Evolutionary conservation across 2,113 vertebrate species (phyloP).

Genomic region (Neolamprologus sp.): DNA sequence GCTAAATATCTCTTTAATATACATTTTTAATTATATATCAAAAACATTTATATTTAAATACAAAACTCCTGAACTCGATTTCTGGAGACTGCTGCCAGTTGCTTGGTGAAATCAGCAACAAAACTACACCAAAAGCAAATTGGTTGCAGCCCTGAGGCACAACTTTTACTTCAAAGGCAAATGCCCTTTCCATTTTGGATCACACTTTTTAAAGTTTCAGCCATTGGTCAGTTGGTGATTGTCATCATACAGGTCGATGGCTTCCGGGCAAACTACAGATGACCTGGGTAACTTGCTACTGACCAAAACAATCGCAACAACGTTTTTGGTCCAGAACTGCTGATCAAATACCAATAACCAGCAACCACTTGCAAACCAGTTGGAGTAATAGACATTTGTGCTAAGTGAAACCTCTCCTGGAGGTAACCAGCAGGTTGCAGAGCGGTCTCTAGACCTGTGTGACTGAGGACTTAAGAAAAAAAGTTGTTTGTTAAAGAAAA

Average conservation of each 20-base stretch:
- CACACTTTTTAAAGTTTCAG: not conserved
- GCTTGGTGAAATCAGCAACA: not conserved
- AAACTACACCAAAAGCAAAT: not conserved
- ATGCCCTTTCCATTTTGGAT: not conserved
- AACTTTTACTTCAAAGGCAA: fast-evolving
- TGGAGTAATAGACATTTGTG: fast-evolving
- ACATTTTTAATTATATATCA: not conserved
- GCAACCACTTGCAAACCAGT: not conserved
- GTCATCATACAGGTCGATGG: fast-evolving
- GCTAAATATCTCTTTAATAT: too few species aligned
- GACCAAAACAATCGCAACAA: not conserved
- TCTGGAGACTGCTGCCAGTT: not conserved
- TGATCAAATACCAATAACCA: not conserved
- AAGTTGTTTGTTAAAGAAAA: not conserved
- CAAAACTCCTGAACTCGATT: fast-evolving
- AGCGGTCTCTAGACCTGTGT: not conserved
- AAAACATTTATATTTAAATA: not conserved
- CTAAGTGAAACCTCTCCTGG: not conserved
- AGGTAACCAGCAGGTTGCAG: not conserved
- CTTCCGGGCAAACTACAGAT: not conserved
- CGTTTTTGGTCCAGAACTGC: fast-evolving
- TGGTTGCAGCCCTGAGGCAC: not conserved
- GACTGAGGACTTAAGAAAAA: not conserved
- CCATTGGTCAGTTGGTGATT: not conserved
- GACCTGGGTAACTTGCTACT: not conserved